These are phyloP conservation scores for Amphiprion clarkii DNA, from an alignment of 2,797 vertebrate species.

Conservation along the genomic window DNA sequence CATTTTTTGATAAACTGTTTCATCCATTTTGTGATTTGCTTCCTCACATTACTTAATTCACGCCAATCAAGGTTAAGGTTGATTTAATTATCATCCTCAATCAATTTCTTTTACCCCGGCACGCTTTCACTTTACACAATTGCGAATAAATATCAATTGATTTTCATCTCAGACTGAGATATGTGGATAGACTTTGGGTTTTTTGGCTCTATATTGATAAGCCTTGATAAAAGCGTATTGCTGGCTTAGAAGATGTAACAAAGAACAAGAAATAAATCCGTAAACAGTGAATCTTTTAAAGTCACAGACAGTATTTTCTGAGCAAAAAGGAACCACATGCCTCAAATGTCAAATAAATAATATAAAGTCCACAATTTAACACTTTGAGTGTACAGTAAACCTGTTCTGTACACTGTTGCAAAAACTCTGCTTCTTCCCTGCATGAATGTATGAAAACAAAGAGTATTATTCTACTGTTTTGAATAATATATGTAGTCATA, in stretches of 20 bases:
- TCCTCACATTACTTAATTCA: background rate
- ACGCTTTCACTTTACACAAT: background rate
- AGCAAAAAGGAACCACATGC: too few relatives aligned
- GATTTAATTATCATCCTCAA: background rate
- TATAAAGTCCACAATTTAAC: background rate
- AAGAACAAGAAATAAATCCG: background rate
- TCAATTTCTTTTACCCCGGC: background rate
- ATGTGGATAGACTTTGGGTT: background rate
- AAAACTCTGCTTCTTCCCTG: background rate
- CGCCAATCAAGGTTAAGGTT: background rate
- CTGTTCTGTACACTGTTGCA: too few relatives aligned
- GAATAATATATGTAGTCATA: background rate
- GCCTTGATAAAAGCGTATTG: background rate
- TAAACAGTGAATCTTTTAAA: background rate
- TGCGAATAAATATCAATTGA: background rate
- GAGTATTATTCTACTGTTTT: background rate
- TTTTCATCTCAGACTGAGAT: background rate
- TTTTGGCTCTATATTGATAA: conserved; percentile 1
- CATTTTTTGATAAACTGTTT: background rate
- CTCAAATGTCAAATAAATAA: background rate
- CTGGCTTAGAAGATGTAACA: background rate
- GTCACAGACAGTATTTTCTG: too few relatives aligned
- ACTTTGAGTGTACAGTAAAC: background rate
- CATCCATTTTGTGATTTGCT: background rate
- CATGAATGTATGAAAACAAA: too few relatives aligned